Percentiles rank a stretch among this genome's conserved stretches.
Conservation (phyloP, 2,113 vertebrate genomes). For the Sceloporus undulatus region DNA sequence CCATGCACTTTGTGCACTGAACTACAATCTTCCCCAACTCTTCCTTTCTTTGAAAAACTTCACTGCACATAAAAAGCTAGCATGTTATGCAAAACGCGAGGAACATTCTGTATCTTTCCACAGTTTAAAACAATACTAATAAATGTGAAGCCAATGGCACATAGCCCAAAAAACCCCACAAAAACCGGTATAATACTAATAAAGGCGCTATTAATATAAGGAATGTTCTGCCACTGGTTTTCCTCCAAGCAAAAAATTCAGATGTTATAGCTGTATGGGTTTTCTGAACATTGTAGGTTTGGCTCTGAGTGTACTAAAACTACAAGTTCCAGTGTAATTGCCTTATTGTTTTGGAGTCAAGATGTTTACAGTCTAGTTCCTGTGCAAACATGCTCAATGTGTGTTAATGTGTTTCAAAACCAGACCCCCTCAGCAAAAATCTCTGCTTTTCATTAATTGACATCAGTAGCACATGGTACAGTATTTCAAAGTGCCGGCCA, state of each 20-base stretch:
- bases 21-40: not conserved
- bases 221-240: not conserved
- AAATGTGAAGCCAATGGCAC: too few species aligned
- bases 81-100: not conserved
- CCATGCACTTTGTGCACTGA: not conserved
- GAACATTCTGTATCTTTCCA: not conserved
- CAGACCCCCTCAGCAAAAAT: slow-evolving; percentile 79
- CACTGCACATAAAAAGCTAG: not conserved
- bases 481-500: slow-evolving; percentile 87
- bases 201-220: not conserved
- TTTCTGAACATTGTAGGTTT: not conserved
- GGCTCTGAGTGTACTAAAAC: slow-evolving; percentile 46
- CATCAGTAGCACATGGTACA: slow-evolving; percentile 86
- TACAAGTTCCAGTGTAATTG: slow-evolving; percentile 78
- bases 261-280: not conserved
- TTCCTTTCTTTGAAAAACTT: not conserved
- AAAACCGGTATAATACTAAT: not conserved
- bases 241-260: not conserved
- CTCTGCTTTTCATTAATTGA: slow-evolving; percentile 88
- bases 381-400: slow-evolving; percentile 88
- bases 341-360: slow-evolving; percentile 85
- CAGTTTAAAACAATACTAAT: not conserved
- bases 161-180: too few species aligned
- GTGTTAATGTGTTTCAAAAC: slow-evolving; percentile 87
- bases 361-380: slow-evolving; percentile 82